Percentiles rank a stretch among this genome's conserved stretches.
phyloP scores from a whole-genome alignment of 2,113 vertebrate species.

The Antechinus stuartii region DNA sequence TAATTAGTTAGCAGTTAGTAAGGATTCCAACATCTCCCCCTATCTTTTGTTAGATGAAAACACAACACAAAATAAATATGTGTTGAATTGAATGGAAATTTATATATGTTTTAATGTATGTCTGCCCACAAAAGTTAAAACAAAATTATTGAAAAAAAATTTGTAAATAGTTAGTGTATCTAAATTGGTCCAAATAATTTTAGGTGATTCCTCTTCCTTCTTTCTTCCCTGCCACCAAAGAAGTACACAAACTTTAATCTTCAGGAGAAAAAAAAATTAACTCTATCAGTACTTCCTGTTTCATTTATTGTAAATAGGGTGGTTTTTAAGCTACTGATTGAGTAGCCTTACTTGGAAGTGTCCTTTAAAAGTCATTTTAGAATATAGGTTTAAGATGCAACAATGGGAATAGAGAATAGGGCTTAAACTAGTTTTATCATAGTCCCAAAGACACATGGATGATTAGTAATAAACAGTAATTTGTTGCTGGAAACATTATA shows the following conservation, averaged over 20 bases:
- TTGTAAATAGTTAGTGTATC: background rate
- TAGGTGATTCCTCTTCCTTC: no score
- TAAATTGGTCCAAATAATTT: background rate
- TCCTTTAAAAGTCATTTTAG: background rate
- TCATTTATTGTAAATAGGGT: background rate
- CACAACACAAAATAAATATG: background rate
- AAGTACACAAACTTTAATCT: background rate
- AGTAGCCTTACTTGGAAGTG: background rate
- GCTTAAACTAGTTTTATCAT: background rate
- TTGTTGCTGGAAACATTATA: background rate
- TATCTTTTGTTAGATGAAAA: no score
- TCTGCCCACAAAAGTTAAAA: background rate
- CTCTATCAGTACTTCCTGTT: background rate
- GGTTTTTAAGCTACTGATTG: background rate
- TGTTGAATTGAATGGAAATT: background rate
- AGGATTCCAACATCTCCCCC: no score
- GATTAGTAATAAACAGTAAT: background rate
- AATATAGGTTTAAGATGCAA: background rate
- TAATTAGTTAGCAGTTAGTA: no score
- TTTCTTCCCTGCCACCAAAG: no score
- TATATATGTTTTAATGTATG: background rate
- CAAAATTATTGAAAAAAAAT: background rate
- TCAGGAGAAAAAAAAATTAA: background rate
- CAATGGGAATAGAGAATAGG: background rate
- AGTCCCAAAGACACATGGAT: background rate